These are phyloP conservation scores for Poecile atricapillus DNA, from an alignment of 2,113 vertebrate species.

Conservation along the genomic window DNA sequence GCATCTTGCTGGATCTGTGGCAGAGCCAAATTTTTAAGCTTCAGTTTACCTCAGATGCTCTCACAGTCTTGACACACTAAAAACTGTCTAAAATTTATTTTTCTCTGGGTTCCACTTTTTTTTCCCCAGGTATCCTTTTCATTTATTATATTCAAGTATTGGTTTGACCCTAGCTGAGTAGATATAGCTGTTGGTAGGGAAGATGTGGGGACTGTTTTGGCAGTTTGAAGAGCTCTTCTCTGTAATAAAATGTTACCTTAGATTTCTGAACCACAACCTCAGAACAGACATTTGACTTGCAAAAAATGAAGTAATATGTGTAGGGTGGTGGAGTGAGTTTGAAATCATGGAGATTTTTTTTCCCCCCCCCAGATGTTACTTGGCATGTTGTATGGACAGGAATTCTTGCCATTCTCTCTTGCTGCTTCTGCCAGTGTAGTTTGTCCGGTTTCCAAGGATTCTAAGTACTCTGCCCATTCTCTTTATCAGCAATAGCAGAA, in stretches of 20 bases:
- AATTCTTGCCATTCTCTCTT: not conserved
- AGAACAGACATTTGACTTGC: not conserved
- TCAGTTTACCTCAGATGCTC: not conserved
- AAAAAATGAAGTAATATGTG: not conserved
- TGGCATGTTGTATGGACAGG: not conserved
- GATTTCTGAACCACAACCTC: not conserved
- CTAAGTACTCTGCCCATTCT: not conserved
- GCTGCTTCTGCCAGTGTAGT: not conserved
- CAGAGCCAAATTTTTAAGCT: not conserved
- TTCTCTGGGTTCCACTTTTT: not conserved
- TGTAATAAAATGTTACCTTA: not conserved
- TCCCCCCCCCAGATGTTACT: fast-evolving
- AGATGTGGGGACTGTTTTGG: not conserved
- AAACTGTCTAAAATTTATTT: not conserved
- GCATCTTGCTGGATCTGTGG: not conserved
- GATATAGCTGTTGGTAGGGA: not conserved
- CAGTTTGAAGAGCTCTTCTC: not conserved
- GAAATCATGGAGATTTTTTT: not conserved
- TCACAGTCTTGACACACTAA: not conserved
- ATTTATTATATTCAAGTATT: not conserved
- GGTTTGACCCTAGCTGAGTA: not conserved
- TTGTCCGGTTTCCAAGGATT: not conserved
- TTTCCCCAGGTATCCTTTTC: not conserved
- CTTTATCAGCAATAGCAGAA: not conserved
- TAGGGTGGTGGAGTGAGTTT: not conserved